Evolutionary conservation across 2,113 vertebrate species (phyloP), one percentile per base, ranked within the genome.

Genomic region (Scolopax mira): DNA sequence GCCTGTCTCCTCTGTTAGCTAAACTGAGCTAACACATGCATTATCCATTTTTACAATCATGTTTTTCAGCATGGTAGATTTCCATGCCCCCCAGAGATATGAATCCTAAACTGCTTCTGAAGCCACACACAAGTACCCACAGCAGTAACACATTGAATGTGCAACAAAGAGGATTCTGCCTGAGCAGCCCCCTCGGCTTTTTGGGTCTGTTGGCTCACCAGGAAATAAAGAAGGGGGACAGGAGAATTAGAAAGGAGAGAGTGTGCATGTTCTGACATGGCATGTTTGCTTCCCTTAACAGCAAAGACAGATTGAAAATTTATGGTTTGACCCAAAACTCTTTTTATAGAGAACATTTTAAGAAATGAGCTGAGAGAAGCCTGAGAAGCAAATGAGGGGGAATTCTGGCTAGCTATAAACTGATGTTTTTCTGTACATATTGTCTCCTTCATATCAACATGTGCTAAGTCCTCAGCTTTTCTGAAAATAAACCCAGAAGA

Each of bases 281-380:
- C 82, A 28, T 48, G 69, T 85, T 90, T 93, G 78, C 93, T 74
- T 90, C 72, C 57, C 70, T 92, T 54, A 89, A 86, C 57, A 84
- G 86, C 70, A 57, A 69, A 77, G 85, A 85, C 83, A 93, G 84
- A 95, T 23, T 60, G 73, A 92, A 89, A 79, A 85, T 54, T 60
- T 37, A 84, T 55, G 79, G 73, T 89, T 69, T 93, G 91, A 94
- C 78, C 44, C 86, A 75, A 54, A 90, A 71, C 46, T 80, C 84
- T 57, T 90, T 85, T 95, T 81, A 81, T 44, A 87, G 70, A 69
- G 52, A 87, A 51, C 4, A 10, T 89, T 94, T 87, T 81, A 78
- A 74, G 89, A 60, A 87, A 92, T 52, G 15, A 86, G 73, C 80
- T 72, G 61, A 77, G 87, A 95, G 77, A 73, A 91, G 78, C 35